Conservation (phyloP, 2,888 invertebrate species). For the Drosophila putrida region DNA sequence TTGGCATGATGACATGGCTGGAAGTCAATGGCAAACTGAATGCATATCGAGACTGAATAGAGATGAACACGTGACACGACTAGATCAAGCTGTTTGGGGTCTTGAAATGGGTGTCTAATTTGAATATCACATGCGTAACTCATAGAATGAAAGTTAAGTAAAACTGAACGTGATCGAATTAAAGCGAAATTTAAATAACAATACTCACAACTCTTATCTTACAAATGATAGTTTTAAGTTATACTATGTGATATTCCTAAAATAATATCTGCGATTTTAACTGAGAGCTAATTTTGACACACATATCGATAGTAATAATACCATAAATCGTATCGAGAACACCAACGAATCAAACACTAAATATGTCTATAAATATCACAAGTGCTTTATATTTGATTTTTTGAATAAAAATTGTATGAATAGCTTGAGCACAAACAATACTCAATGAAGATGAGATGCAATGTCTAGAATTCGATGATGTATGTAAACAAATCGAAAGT, state of each 20-base stretch:
- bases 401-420: conserved; percentile 8
- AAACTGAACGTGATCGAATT: too few species aligned
- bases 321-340: background rate
- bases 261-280: too few species aligned
- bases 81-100: too few species aligned
- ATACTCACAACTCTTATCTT: too few species aligned
- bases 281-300: too few species aligned
- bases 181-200: too few species aligned
- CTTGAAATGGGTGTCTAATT: too few species aligned
- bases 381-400: conserved; percentile 9
- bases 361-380: conserved; percentile 7
- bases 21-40: conserved; percentile 61
- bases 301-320: background rate
- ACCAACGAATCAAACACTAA: conserved; percentile 2
- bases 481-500: conserved; percentile 19
- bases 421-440: background rate
- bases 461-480: conserved; percentile 14
- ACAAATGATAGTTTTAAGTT: too few species aligned
- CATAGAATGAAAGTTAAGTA: too few species aligned
- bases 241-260: too few species aligned
- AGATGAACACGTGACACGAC: conserved; percentile 49
- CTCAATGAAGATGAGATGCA: conserved; percentile 13
- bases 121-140: too few species aligned
- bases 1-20: conserved; percentile 48
- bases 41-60: conserved; percentile 37